Percentiles rank a stretch among this genome's conserved stretches.
Evolutionary conservation across 1,140 invertebrate genomes (phyloP).

Genomic region (Thrips palmi): DNA sequence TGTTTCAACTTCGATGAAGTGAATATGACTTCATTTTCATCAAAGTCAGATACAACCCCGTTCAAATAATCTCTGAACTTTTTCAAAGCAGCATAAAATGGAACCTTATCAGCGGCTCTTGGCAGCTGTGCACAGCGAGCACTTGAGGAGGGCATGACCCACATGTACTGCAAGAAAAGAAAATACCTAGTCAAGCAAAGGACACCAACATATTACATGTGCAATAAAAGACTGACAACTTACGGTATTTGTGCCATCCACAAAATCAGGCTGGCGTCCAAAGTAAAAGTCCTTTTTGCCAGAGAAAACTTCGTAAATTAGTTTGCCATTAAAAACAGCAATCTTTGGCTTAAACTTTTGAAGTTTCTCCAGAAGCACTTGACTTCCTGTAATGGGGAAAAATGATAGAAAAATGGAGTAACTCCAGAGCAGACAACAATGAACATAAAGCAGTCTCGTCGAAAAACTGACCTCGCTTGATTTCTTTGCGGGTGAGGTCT

Average conservation of each 20-base stretch:
- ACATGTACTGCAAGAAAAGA: slow-evolving; percentile 63
- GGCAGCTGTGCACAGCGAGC: slow-evolving; percentile 90
- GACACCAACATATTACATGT: neutral
- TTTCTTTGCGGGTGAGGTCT: slow-evolving; percentile 89
- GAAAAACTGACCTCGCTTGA: slow-evolving; percentile 58
- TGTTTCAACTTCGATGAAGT: slow-evolving; percentile 52
- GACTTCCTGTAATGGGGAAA: slow-evolving; percentile 40
- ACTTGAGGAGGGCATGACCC: slow-evolving; percentile 96
- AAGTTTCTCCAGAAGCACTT: slow-evolving; percentile 78
- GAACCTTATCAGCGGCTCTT: slow-evolving; percentile 88
- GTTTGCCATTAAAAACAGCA: slow-evolving; percentile 94
- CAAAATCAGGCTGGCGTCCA: slow-evolving; percentile 80
- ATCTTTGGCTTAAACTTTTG: slow-evolving; percentile 88
- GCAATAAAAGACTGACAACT: slow-evolving; percentile 22
- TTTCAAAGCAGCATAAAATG: slow-evolving; percentile 86
- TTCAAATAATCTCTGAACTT: slow-evolving; percentile 91
- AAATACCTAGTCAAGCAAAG: no score
- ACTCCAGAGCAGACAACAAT: slow-evolving; percentile 1
- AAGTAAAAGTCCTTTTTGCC: slow-evolving; percentile 95
- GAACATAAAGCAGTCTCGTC: no score
- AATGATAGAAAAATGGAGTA: neutral
- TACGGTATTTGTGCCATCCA: slow-evolving; percentile 87
- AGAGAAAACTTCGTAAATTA: slow-evolving; percentile 94
- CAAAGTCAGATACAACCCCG: slow-evolving; percentile 66
- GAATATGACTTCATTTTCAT: slow-evolving; percentile 85